These are phyloP conservation scores for Alosa sapidissima DNA, from an alignment of 2,797 vertebrate genomes.

Conservation along the genomic window DNA sequence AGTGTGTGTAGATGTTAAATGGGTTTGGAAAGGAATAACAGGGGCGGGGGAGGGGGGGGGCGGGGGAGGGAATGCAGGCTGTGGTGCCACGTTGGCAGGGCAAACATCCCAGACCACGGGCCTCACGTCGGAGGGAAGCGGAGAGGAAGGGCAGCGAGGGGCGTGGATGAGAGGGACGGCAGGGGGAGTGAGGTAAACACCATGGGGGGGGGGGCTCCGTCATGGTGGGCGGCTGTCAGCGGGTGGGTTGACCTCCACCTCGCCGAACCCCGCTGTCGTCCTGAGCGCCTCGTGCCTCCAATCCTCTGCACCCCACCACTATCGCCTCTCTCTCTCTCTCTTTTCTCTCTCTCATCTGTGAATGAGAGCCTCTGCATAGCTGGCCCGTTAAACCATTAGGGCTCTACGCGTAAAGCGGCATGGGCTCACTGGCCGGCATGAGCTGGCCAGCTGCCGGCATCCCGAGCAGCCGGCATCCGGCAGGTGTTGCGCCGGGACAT, in stretches of 20 bases:
- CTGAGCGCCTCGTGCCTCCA: background rate
- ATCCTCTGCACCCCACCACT: background rate
- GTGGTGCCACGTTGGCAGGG: background rate
- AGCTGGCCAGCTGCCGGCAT: background rate
- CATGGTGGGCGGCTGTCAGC: background rate
- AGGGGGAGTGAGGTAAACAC: background rate
- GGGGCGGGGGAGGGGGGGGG: background rate
- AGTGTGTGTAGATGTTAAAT: background rate
- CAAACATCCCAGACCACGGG: background rate
- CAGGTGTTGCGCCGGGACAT: background rate
- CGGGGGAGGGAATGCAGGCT: background rate
- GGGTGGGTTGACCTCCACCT: constrained; percentile 13
- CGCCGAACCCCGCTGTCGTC: background rate
- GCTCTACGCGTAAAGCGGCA: constrained; percentile 44
- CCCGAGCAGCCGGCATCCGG: background rate
- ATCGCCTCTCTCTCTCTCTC: background rate
- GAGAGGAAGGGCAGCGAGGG: background rate
- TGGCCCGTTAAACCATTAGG: constrained; percentile 65
- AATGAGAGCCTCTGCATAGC: constrained; percentile 64
- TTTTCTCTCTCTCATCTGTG: constrained; percentile 12
- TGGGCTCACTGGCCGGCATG: background rate
- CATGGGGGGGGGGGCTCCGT: background rate
- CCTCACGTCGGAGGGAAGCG: background rate
- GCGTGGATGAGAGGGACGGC: background rate
- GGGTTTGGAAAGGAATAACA: background rate